Evolutionary conservation across 2,888 invertebrate species (phyloP).

Genomic region (Ectemnius continuus): DNA sequence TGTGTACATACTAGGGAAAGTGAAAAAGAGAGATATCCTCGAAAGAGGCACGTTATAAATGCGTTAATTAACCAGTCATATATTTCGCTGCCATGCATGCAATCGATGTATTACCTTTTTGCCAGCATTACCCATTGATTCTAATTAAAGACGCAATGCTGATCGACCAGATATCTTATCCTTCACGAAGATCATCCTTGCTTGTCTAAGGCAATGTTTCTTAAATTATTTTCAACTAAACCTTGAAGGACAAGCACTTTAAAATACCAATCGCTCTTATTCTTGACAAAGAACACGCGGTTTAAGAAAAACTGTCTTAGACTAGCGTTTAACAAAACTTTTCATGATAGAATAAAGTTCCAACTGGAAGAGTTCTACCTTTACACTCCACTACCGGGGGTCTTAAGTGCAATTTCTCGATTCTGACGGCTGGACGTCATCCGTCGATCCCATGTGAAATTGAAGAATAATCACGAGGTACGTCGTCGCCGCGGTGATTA

Average conservation of each 20-base stretch:
- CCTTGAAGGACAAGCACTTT: too few relatives aligned
- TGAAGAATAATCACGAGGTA: conserved; percentile 64
- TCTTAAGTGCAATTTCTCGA: too few relatives aligned
- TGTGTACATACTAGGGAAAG: conserved; percentile 11
- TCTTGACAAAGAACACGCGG: too few relatives aligned
- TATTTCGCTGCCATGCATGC: conserved; percentile 49
- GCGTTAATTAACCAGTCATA: conserved; percentile 31
- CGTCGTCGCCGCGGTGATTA: conserved; percentile 52
- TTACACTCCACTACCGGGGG: too few relatives aligned
- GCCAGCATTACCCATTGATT: conserved; percentile 38
- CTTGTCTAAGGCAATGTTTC: too few relatives aligned
- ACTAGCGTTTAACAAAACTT: too few relatives aligned
- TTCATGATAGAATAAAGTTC: too few relatives aligned
- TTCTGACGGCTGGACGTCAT: not conserved
- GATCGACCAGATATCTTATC: conserved; percentile 5
- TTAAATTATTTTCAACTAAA: too few relatives aligned
- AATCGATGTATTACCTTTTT: conserved; percentile 48
- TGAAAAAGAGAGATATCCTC: conserved; percentile 7
- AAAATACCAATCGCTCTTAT: too few relatives aligned
- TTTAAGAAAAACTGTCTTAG: too few relatives aligned
- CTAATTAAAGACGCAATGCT: conserved; percentile 19
- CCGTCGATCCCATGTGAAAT: conserved; percentile 41
- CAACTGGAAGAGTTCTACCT: too few relatives aligned
- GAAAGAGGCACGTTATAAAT: conserved; percentile 13
- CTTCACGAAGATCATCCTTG: not conserved